A percentile compares a stretch with the other conserved stretches of the same genome.
phyloP scores from a whole-genome alignment of 2,888 invertebrate species.

The Pandemis heparana region DNA sequence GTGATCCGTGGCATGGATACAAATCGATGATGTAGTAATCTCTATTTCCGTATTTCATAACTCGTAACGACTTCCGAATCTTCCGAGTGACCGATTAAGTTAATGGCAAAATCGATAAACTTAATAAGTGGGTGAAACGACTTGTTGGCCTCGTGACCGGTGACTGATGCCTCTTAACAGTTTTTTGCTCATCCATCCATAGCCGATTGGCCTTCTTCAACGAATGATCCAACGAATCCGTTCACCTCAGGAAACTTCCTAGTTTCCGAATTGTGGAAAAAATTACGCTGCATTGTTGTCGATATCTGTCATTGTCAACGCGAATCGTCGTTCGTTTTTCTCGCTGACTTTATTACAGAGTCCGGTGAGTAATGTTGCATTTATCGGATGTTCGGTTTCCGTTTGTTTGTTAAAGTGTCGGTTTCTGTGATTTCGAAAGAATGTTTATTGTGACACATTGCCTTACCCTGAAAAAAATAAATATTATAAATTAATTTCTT shows the following conservation, averaged over 20 bases:
- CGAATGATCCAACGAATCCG: constrained; percentile 46
- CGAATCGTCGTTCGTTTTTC: constrained; percentile 43
- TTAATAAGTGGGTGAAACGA: constrained; percentile 26
- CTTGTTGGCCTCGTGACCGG: constrained; percentile 32
- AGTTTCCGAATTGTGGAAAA: constrained; percentile 47
- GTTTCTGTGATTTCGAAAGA: background rate
- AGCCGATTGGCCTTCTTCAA: constrained; percentile 22
- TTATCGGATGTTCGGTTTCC: constrained; percentile 10
- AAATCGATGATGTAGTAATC: constrained; percentile 17
- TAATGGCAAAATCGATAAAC: constrained; percentile 12
- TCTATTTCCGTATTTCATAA: constrained; percentile 20
- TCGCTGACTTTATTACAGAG: constrained; percentile 23
- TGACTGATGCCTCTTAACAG: constrained; percentile 10
- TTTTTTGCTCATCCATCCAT: constrained; percentile 29
- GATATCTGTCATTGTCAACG: constrained; percentile 47
- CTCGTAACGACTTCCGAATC: constrained; percentile 24
- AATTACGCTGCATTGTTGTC: constrained; percentile 27
- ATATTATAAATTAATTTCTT: background rate
- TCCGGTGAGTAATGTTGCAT: constrained; percentile 13
- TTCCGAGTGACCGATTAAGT: constrained; percentile 23
- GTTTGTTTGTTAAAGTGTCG: background rate
- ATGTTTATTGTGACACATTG: background rate
- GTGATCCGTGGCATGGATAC: background rate
- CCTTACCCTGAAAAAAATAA: background rate
- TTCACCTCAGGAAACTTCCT: constrained; percentile 48